A percentile compares a stretch with the other conserved stretches of the same genome.
These are phyloP conservation scores for Sphaerophoria taeniata DNA, from an alignment of 2,888 invertebrate genomes.

Conservation along the genomic window DNA sequence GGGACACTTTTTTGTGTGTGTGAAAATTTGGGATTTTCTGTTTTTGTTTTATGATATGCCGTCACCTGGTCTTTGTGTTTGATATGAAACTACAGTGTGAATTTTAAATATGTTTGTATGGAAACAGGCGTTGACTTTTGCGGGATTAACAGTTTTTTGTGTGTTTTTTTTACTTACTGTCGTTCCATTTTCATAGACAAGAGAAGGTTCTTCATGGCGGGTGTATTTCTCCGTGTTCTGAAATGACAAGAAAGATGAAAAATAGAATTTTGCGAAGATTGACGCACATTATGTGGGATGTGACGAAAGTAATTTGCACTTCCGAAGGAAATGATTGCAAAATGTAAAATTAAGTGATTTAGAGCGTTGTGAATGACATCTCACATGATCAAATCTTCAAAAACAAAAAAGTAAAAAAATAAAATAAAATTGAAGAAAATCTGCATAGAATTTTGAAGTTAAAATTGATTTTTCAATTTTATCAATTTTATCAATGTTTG, in stretches of 20 bases:
- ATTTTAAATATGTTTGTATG: neutral
- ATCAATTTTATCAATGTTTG: no score
- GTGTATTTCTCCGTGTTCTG: conserved; percentile 81
- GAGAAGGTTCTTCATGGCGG: conserved; percentile 79
- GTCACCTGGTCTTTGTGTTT: conserved; percentile 37
- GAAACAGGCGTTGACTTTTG: conserved; percentile 6
- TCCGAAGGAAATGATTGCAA: neutral
- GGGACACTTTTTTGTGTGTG: neutral
- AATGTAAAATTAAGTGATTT: neutral
- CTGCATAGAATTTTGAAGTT: no score
- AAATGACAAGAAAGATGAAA: conserved; percentile 56
- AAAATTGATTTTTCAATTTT: no score
- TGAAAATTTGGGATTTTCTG: neutral
- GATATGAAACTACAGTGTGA: conserved; percentile 22
- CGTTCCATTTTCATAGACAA: conserved; percentile 78
- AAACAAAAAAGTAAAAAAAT: no score
- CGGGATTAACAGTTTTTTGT: neutral
- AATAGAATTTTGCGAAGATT: neutral
- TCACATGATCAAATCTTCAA: no score
- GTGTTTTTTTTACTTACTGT: conserved; percentile 77
- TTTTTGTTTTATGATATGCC: conserved; percentile 13
- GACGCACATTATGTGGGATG: neutral
- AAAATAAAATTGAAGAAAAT: no score
- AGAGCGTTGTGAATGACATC: no score
- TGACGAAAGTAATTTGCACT: neutral